Evolutionary conservation across 2,797 vertebrate species (phyloP), one percentile per base, ranked within the genome.

Genomic region (Poliocrania exsul): DNA sequence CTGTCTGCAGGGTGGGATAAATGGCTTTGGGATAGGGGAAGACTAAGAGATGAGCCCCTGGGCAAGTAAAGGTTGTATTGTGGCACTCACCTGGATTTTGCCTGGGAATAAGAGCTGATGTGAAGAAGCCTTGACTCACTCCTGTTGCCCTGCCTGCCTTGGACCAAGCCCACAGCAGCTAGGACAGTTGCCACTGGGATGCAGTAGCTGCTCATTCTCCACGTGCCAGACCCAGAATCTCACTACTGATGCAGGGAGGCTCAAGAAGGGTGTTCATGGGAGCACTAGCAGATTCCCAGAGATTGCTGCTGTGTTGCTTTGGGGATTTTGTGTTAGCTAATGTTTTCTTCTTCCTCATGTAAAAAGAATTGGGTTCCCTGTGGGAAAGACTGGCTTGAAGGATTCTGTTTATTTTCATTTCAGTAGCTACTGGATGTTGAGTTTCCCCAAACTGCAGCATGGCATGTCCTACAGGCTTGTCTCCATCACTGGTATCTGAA

Each of bases 91-190:
- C 37, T 35, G 49, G 70, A 24, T 51, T 84, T 54, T 38, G 33
- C 31, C 5, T 61, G 35, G n/a, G 13, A 57, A 12, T 33, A 26
- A 56, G 49, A 58, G 24, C 25, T 29, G 46, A n/a, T 64, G 38
- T 53, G 54, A 69, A 85, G 81, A 35, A 40, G 25, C 35, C 16
- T 57, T 31, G 24, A 6, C 28, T 69, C 0, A 1, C 47, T 51
- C 20, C 24, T 4, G 28, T 16, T 0, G 0, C 56, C 38, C 47
- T 29, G 33, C 19, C 38, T 62, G 33, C 65, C 20, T 44, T 77
- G 65, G 44, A 28, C 38, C 1, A 0, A 69, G 70, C 47, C 57
- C 1, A 1, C 51, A 54, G 46, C 37, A 57, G 31, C 37, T 0
- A 3, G 53, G 53, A 49, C 21, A 11, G 37, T 54, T 66, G 57